Evolutionary conservation across 2,888 invertebrate genomes (phyloP).

Genomic region (Thereva nobilitata): DNA sequence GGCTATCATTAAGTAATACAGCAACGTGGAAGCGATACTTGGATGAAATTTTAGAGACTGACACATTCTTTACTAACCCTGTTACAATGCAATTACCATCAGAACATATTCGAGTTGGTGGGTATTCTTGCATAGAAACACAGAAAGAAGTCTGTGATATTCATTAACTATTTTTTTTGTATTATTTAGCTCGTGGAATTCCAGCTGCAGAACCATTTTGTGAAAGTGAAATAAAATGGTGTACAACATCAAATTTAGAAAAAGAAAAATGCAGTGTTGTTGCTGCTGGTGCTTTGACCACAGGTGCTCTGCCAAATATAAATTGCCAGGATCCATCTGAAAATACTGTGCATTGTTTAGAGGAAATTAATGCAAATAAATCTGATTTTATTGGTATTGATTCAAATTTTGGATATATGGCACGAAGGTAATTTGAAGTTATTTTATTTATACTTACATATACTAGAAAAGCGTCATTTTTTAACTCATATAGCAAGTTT

Average conservation of each 20-base stretch:
- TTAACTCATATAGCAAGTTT: too few relatives aligned
- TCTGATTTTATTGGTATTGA: slow-evolving; percentile 66
- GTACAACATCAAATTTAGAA: slow-evolving; percentile 62
- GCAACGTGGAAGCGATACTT: not conserved
- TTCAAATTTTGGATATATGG: slow-evolving; percentile 67
- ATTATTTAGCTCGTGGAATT: slow-evolving; percentile 43
- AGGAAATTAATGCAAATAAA: slow-evolving; percentile 59
- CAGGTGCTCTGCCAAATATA: slow-evolving; percentile 66
- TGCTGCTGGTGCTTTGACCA: slow-evolving; percentile 60
- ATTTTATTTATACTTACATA: too few relatives aligned
- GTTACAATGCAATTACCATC: not conserved
- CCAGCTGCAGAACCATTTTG: slow-evolving; percentile 42
- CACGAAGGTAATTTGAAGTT: slow-evolving; percentile 60
- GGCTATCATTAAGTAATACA: not conserved
- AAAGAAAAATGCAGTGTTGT: slow-evolving; percentile 67
- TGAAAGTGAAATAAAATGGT: slow-evolving; percentile 61
- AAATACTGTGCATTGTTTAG: slow-evolving; percentile 62
- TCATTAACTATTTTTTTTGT: not conserved
- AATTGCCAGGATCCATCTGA: slow-evolving; percentile 59
- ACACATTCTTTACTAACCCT: not conserved
- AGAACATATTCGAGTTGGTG: not conserved
- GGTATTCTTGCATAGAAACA: too few relatives aligned
- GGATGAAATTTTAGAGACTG: not conserved
- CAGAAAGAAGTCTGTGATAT: not conserved
- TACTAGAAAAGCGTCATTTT: too few relatives aligned